Evolutionary conservation across 2,113 vertebrate species (phyloP), one percentile per base, ranked within the genome.

Genomic region (Coturnix japonica): DNA sequence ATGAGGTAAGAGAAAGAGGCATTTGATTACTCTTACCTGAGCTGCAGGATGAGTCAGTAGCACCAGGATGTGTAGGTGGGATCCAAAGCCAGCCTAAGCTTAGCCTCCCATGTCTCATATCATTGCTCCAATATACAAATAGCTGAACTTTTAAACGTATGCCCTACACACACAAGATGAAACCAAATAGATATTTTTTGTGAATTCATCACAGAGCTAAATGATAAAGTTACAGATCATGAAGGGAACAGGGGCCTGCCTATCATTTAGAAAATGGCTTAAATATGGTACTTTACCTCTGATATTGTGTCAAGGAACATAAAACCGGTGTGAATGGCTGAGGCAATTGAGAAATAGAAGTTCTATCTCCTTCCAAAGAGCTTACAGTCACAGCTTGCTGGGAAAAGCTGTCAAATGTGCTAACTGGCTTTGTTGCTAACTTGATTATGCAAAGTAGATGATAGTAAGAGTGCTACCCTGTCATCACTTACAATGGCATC

Each of bases 331-430:
- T 16, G 81, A 91, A 85, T 39, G 64, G 75, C 75, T 77, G 64
- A 66, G 65, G 72, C 64, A 89, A 91, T n/a, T 87, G 91, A 92
- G 73, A 93, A 82, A 89, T 69, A 87, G 12, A 87, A 93, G 60
- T 28, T 89, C 66, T 33, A 17, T 15, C 54, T 79, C 92, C 65
- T 60, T 82, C 67, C 76, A 53, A 67, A 91, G 39, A 70, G 47
- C 87, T 61, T 30, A 17, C 71, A 77, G 78, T 19, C 25, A 22
- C 78, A 60, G 69, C 67, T 91, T 78, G 84, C 67, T 81, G 89
- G 43, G 64, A 83, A 76, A 85, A 92, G 75, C 81, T 73, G 90
- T 51, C 84, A 84, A 91, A 92, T 51, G 84, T 60, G 78, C 74
- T 93, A 59, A 71, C 22, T 53, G 75, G 51, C 64, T 92, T 87